Evolutionary conservation across 2,888 invertebrate genomes (phyloP), one percentile per base, ranked within the genome.

Genomic region (Cantharis flavilabris): DNA sequence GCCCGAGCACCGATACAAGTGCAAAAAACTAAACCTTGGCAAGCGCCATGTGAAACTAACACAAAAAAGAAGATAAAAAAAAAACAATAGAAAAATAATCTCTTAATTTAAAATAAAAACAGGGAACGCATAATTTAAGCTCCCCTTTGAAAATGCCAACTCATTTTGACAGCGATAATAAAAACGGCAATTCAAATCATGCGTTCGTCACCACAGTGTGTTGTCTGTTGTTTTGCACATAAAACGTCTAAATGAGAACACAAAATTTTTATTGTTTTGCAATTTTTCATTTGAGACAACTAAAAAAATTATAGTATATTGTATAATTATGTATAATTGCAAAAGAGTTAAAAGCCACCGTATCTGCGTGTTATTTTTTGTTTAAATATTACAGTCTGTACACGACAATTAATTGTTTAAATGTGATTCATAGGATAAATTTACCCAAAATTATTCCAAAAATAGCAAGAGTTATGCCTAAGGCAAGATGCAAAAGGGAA

Each of bases 361-460:
- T 75, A 71, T 74, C 72, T 67, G 73, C 72, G 70, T 74, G 73
- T 69, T 30, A 28, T 49, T 49, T 49, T 49, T 49, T 49, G 49
- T 49, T 49, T 49, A 49, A 49, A 49, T 49, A 20, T 75, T 77
- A 80, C 76, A 81, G 82, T 82, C 82, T 82, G 77, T 82, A 78
- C 79, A 81, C 75, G 75, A 62, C 28, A 71, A 28, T 64, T 64
- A 33, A 23, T 62, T 14, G 74, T 82, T 49, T 49, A 49, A 49
- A 49, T 49, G 49, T 82, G 87, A 90, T 93, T 95, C 94, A 95
- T 91, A 95, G 94, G 89, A 94, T 89, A 90, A 93, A 94, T 90
- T 95, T 95, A 88, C 95, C 95, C 88, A 95, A 90, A 88, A 95
- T 90, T 86, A 95, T 91, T 87, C 95, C 94, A 86, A 95, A 88